Evolutionary conservation across 64 coral and sea anemone species (phyloP), one percentile per base, ranked within the genome.

Genomic region (Acropora tenuis): DNA sequence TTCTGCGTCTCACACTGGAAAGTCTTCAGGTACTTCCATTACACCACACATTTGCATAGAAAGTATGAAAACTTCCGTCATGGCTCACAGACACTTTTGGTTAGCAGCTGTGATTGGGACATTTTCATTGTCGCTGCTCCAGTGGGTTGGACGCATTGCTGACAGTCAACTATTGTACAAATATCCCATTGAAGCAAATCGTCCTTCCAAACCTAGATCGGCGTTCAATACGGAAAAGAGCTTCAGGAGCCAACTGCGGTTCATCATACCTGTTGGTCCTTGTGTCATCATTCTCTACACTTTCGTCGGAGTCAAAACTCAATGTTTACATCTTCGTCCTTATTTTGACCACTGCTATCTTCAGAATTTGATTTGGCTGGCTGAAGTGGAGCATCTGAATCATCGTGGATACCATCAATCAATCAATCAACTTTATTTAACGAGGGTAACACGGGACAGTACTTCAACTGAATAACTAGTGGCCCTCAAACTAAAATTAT

Each of bases 161-260:
- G 83, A 55, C 52, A 55, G 52, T 55, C 52, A 55, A 55, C 52
- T 55, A 55, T 55, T 55, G 90, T 84, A 74, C 72, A 87, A 87
- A 87, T 53, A 66, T 17, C 18, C 80, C 80, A 79, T 89, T 89
- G 1, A 78, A 89, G n/a, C 88, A 17, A 42, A 82, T 79, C 73
- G 89, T 80, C 50, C 78, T 48, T 17, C 78, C 78, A 73, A 90
- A 80, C 44, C 78, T 71, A n/a, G 78, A 79, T 76, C 78, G 79
- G 47, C 12, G 41, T 10, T 78, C 89, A 61, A 89, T 50, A 42
- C 66, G 88, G 40, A 89, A 89, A 76, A 89, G 53, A 67, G 76
- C 60, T 89, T 67, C 80, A 83, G 80, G 43, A 49, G 80, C 52
- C 59, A 83, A 42, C n/a, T 66, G 41, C 18, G 88, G 88, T 45